phyloP scores from a whole-genome alignment of 2,888 invertebrate genomes.

The Coecobrya sp. region DNA sequence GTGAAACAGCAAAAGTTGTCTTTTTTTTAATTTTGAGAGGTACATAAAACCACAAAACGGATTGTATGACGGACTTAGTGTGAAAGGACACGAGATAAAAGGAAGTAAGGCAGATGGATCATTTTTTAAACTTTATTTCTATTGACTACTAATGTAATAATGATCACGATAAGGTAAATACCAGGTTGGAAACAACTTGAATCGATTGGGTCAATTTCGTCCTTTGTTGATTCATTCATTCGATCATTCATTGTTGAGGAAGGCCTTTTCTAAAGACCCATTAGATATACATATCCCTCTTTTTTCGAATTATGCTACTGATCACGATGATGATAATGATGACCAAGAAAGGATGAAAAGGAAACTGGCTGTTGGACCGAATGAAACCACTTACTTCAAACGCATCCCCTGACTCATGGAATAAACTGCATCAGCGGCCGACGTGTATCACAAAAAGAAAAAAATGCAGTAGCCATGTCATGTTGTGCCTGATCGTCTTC shows the following conservation, averaged over 20 bases:
- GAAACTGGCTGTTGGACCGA: background rate
- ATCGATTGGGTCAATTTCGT: conserved; percentile 8
- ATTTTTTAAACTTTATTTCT: conserved; percentile 1
- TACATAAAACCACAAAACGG: background rate
- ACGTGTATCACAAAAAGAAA: background rate
- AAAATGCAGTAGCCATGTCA: conserved; percentile 39
- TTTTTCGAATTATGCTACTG: background rate
- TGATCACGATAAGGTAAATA: background rate
- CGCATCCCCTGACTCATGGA: background rate
- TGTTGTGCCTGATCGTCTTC: conserved; percentile 49
- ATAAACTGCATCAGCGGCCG: background rate
- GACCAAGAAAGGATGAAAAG: conserved; percentile 41
- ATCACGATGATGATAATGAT: background rate
- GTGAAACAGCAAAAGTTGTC: too few species aligned
- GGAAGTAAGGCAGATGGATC: conserved; percentile 20
- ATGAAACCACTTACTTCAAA: background rate
- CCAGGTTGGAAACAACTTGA: background rate
- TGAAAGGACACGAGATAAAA: conserved; percentile 26
- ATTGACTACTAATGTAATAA: conserved; percentile 3
- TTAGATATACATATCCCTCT: conserved; percentile 6
- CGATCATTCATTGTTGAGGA: background rate
- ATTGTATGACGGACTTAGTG: background rate
- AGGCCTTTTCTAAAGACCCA: background rate
- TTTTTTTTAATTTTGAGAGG: background rate
- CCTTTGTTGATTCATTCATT: conserved; percentile 4